A percentile compares a stretch with the other conserved stretches of the same genome.
Conservation (phyloP, 2,797 vertebrate genomes). For the Coranthus polyacanthus region DNA sequence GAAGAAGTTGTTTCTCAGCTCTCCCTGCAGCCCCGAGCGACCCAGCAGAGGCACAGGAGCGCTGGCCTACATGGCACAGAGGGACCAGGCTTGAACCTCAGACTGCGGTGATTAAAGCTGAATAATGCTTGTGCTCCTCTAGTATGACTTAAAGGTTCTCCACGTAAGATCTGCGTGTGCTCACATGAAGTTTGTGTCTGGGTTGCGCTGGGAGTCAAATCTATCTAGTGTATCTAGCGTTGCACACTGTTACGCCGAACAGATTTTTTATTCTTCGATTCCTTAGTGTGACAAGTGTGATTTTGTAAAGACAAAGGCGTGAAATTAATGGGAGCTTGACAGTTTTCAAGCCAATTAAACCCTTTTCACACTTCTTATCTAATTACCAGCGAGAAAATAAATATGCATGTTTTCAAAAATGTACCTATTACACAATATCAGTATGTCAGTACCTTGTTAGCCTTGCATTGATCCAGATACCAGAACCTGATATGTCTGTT, state of each 20-base stretch:
- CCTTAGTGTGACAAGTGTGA: not conserved
- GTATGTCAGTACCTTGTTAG: constrained; percentile 86
- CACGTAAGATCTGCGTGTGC: too few relatives aligned
- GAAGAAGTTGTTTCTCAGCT: constrained; percentile 95
- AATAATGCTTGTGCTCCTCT: not conserved
- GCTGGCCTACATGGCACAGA: constrained; percentile 81
- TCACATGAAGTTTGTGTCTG: too few relatives aligned
- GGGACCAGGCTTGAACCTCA: not conserved
- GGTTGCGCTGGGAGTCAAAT: too few relatives aligned
- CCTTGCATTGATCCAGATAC: constrained; percentile 94
- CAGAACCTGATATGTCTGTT: constrained; percentile 96
- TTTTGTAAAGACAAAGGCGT: not conserved
- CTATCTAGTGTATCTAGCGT: too few relatives aligned
- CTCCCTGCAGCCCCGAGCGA: constrained; percentile 93
- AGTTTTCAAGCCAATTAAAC: too few relatives aligned
- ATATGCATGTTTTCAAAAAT: too few relatives aligned
- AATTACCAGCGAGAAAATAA: too few relatives aligned
- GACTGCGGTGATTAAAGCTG: not conserved
- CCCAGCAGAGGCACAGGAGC: constrained; percentile 92
- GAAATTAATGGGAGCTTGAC: not conserved
- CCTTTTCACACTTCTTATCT: too few relatives aligned
- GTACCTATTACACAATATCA: not conserved
- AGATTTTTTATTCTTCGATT: too few relatives aligned
- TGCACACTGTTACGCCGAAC: too few relatives aligned
- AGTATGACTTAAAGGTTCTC: too few relatives aligned